These are phyloP conservation scores for Heterodera filipjevi DNA, from an alignment of 2,888 invertebrate species.

Conservation along the genomic window DNA sequence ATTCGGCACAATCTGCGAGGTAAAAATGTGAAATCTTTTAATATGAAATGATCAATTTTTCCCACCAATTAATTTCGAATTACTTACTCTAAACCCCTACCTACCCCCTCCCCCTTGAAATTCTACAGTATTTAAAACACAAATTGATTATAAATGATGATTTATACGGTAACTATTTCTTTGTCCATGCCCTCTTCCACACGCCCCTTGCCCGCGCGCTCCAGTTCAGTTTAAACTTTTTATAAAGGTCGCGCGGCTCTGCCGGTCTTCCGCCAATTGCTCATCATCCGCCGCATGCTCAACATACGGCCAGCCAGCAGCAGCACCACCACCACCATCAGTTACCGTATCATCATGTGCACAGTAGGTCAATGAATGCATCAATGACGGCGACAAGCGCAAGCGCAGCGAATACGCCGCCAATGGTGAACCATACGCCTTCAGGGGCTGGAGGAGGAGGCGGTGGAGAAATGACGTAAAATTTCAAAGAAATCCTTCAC, in stretches of 20 bases:
- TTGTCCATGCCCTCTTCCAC: no score
- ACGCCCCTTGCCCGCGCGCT: no score
- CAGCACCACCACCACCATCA: constrained; percentile 10
- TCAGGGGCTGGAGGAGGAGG: neutral
- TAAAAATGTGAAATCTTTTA: no score
- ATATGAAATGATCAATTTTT: no score
- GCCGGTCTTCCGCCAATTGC: constrained; percentile 40
- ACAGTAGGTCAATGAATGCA: constrained; percentile 33
- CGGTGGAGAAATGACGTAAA: neutral
- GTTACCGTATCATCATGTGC: constrained; percentile 21
- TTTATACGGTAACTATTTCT: no score
- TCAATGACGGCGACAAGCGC: constrained; percentile 23
- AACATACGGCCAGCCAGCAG: neutral
- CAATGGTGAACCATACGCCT: neutral
- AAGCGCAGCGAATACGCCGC: neutral
- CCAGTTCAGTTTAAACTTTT: no score
- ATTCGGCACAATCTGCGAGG: neutral
- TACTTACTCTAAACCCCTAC: no score
- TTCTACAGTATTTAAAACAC: no score
- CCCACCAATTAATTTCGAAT: no score
- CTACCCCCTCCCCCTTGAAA: no score
- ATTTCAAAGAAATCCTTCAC: neutral
- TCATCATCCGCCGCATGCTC: constrained; percentile 19
- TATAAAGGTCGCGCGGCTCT: neutral
- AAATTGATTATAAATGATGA: no score